Conservation (phyloP, 2,888 invertebrate species). For the Autographa gamma region DNA sequence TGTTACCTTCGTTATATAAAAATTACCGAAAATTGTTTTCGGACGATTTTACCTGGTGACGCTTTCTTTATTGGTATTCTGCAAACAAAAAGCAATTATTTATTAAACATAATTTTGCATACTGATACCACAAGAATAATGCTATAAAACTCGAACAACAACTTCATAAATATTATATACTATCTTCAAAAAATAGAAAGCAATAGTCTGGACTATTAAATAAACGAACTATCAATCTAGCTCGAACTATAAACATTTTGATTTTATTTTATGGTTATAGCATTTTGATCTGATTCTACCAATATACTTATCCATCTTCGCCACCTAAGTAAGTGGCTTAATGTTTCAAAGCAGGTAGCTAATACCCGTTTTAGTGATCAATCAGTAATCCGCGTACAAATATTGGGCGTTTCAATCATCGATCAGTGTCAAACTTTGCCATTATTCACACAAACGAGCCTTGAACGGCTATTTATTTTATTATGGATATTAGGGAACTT, state of each 20-base stretch:
- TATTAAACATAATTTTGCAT: constrained; percentile 2
- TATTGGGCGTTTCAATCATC: constrained; percentile 62
- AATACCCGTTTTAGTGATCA: constrained; percentile 49
- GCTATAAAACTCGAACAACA: neutral
- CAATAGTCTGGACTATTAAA: neutral
- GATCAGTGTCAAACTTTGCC: constrained; percentile 70
- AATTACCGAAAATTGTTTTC: neutral
- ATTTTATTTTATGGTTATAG: neutral
- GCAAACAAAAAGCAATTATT: constrained; percentile 16
- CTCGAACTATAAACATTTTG: neutral
- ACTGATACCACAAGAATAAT: neutral
- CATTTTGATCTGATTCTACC: neutral
- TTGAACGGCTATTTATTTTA: constrained; percentile 58
- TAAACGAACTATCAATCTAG: neutral
- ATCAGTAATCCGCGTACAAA: constrained; percentile 54
- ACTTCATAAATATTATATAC: neutral
- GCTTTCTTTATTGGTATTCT: constrained; percentile 25
- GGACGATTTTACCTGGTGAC: neutral
- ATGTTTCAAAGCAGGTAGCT: constrained; percentile 46
- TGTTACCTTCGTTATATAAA: constrained; percentile 1
- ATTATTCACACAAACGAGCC: constrained; percentile 61
- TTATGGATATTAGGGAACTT: constrained; percentile 47
- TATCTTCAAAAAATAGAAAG: neutral
- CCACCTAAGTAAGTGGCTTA: constrained; percentile 11
- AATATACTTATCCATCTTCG: neutral